These are phyloP conservation scores for Stichodactyla helianthus DNA, from an alignment of 64 coral and sea anemone species.

Conservation along the genomic window DNA sequence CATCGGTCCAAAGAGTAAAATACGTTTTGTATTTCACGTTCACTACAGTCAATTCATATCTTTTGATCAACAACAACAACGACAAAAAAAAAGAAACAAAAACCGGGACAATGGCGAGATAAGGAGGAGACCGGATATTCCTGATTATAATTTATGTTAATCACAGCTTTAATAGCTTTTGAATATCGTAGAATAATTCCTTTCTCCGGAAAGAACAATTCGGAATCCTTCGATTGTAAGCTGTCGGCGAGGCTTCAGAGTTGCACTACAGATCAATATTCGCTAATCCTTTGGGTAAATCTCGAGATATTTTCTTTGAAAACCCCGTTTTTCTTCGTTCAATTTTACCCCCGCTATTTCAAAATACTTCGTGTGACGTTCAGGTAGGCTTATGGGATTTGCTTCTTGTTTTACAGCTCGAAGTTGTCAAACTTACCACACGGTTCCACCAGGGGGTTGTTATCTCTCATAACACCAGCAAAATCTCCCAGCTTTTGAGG, in stretches of 20 bases:
- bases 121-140: background rate
- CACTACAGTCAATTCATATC: background rate
- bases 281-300: slow-evolving; percentile 20
- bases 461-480: background rate
- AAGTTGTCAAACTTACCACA: background rate
- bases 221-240: background rate
- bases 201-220: background rate
- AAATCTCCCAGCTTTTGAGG: background rate
- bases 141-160: background rate
- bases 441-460: background rate
- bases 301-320: slow-evolving; percentile 9
- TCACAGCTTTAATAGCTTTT: background rate
- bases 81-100: background rate
- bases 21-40: background rate
- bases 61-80: background rate
- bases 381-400: background rate
- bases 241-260: background rate
- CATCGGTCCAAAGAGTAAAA: background rate
- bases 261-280: background rate
- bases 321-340: background rate
- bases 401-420: background rate
- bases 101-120: background rate
- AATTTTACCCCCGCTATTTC: background rate
- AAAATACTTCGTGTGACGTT: background rate
- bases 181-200: background rate